phyloP scores from a whole-genome alignment of 2,113 vertebrate species.

The Eublepharis macularius region DNA sequence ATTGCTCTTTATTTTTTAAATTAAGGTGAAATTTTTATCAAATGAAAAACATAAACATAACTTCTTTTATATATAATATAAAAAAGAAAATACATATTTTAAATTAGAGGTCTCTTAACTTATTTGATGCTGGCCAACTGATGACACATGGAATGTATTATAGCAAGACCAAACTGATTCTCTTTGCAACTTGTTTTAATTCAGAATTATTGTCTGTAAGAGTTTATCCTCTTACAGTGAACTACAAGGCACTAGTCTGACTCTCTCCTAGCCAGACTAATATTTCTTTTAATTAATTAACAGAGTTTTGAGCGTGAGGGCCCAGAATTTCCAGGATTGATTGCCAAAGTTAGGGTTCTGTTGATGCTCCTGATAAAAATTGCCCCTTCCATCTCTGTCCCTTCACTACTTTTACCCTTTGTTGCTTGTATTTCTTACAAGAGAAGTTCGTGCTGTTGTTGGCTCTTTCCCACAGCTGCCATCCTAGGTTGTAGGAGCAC shows the following conservation, averaged over 20 bases:
- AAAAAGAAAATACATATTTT: constrained; percentile 35
- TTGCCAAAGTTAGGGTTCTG: neutral
- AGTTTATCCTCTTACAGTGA: neutral
- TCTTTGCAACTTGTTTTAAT: neutral
- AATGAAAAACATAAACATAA: constrained; percentile 32
- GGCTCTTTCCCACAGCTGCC: neutral
- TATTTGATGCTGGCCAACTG: constrained; percentile 35
- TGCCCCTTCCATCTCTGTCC: neutral
- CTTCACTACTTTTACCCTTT: neutral
- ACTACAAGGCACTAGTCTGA: neutral
- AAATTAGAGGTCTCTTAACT: constrained; percentile 56
- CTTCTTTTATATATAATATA: constrained; percentile 18
- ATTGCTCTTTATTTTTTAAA: constrained; percentile 55
- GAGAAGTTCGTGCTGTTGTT: neutral
- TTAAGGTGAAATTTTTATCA: constrained; percentile 69
- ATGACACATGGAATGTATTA: constrained; percentile 17
- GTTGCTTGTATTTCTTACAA: neutral
- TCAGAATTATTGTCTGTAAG: neutral
- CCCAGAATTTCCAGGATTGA: neutral
- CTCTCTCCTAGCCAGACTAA: neutral
- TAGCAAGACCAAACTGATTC: neutral
- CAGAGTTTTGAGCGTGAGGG: neutral
- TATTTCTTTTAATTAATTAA: neutral
- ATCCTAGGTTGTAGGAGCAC: neutral
- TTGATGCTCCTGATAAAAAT: neutral